Percentiles rank a stretch among this genome's conserved stretches.
These are phyloP conservation scores for Zosterops pallidus DNA, from an alignment of 2,113 vertebrate genomes.

Conservation along the genomic window DNA sequence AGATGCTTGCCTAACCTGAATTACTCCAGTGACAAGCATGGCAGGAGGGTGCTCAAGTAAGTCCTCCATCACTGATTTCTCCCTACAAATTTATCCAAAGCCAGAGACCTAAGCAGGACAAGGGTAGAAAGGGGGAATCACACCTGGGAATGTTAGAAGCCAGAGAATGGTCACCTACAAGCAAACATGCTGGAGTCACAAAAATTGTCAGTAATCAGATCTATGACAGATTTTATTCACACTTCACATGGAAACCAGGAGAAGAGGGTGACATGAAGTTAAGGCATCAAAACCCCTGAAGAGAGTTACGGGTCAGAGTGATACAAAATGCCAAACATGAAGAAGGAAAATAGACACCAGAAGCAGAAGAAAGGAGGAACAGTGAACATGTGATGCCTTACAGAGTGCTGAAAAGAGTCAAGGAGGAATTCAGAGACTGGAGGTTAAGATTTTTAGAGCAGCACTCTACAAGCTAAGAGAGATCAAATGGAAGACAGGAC, in stretches of 20 bases:
- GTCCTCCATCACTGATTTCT: neutral
- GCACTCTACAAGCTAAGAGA: neutral
- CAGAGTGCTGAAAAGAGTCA: accelerated
- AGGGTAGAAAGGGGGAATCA: neutral
- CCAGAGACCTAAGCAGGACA: neutral
- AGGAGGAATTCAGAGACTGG: neutral
- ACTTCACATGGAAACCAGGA: neutral
- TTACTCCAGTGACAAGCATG: neutral
- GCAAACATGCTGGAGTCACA: neutral
- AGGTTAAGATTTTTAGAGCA: neutral
- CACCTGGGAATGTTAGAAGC: neutral
- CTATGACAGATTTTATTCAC: neutral
- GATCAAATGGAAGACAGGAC: neutral
- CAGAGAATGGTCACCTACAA: neutral
- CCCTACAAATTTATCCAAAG: neutral
- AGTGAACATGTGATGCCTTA: neutral
- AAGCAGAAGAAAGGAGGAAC: neutral
- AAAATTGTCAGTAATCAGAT: neutral
- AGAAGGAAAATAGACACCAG: neutral
- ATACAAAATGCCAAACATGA: neutral
- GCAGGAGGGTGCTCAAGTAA: neutral
- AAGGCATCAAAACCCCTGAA: neutral
- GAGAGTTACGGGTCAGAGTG: neutral
- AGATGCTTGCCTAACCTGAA: neutral
- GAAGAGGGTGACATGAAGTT: neutral